phyloP scores from a whole-genome alignment of 2,888 invertebrate genomes.

The Apamea crenata region DNA sequence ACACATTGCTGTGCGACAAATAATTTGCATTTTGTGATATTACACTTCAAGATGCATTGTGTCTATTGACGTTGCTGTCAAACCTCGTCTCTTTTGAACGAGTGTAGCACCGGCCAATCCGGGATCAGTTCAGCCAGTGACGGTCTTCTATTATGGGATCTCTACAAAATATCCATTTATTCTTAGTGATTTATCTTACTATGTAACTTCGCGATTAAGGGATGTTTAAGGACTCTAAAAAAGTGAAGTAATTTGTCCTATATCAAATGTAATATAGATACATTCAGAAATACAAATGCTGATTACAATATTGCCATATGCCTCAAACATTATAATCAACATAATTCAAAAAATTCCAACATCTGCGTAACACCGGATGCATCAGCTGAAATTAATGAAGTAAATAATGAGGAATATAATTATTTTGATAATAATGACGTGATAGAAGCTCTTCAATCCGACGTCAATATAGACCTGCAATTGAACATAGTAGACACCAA shows the following conservation, averaged over 20 bases:
- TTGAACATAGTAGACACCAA: slow-evolving; percentile 82
- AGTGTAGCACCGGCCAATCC: slow-evolving; percentile 98
- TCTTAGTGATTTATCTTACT: slow-evolving; percentile 74
- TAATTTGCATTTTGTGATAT: slow-evolving; percentile 82
- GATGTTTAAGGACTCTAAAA: slow-evolving; percentile 23
- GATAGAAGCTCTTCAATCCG: slow-evolving; percentile 88
- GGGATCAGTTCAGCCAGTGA: slow-evolving; percentile 98
- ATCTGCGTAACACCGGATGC: slow-evolving; percentile 88
- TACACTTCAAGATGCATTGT: slow-evolving; percentile 87
- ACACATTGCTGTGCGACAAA: slow-evolving; percentile 81
- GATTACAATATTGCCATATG: slow-evolving; percentile 61
- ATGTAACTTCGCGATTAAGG: slow-evolving; percentile 17
- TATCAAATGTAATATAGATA: slow-evolving; percentile 41
- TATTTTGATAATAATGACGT: slow-evolving; percentile 83
- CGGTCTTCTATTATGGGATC: slow-evolving; percentile 93
- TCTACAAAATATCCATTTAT: slow-evolving; percentile 88
- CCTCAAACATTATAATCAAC: slow-evolving; percentile 59
- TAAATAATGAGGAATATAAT: slow-evolving; percentile 78
- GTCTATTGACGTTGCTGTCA: slow-evolving; percentile 88
- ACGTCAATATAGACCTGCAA: slow-evolving; percentile 87
- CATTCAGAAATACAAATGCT: slow-evolving; percentile 49
- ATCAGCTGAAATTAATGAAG: slow-evolving; percentile 87
- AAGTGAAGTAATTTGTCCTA: slow-evolving; percentile 9
- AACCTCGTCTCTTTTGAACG: slow-evolving; percentile 96
- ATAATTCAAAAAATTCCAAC: slow-evolving; percentile 82